Base-by-base conservation (phyloP, 2,888 invertebrate species). In the Andrena dorsata region DNA sequence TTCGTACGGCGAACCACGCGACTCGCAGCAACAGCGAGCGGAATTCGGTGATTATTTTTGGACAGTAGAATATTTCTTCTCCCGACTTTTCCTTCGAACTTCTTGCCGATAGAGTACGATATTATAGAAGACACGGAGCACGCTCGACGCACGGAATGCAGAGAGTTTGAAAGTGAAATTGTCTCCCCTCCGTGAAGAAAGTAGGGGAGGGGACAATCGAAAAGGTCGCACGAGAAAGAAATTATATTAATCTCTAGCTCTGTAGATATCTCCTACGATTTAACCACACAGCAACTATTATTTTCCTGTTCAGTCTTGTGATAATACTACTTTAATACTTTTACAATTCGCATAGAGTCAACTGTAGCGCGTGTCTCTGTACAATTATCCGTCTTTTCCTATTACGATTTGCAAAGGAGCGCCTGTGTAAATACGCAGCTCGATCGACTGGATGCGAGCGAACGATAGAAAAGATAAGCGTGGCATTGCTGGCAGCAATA, bases 301-400 rank as follows among this genome's bases (percentile, higher is more conserved):
- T 70, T 66, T 26, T 41, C 41, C 64, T n/a, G 58, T 87, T 92
- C 92, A 92, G 92, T 92, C 92, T 92, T 92, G 86, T 87, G 87
- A 88, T 91, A 92, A 92, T 92, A 92, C 91, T 92, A 92, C 87
- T 88, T 89, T 90, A 91, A 92, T 92, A 92, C 90, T 92, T 92
- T 89, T 89, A 88, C 83, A 81, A 82, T 86, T 85, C 82, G 84
- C 80, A 78, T 69, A 71, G 80, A 83, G 77, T 84, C 77, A 81
- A 81, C 82, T 71, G 86, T 69, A 70, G 76, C 72, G 61, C 30
- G 20, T 63, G 56, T 26, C 56, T 56, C 56, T 30, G n/a, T 51
- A 47, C 56, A 51, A 20, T 41, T 41, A 47, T 56, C 63, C 78
- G 60, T 78, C 4, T 66, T 79, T 79, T 70, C 58, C 61, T 51